Base-by-base conservation (phyloP, 2,113 vertebrate genomes). In the Amia ocellicauda region DNA sequence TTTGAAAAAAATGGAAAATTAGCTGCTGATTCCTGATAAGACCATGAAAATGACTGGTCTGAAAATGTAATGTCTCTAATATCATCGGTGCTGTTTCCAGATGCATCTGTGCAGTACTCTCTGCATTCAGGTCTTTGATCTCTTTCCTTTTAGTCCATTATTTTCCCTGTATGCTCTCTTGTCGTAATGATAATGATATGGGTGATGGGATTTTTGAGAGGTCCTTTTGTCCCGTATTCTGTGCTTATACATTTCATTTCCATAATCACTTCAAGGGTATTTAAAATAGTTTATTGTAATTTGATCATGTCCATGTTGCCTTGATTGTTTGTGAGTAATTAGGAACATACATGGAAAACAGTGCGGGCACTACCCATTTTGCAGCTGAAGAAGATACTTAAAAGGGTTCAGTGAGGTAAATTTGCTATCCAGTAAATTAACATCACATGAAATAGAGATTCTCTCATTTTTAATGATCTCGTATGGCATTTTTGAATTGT, bases 191-290 rank as follows among this genome's bases (percentile, higher is more conserved):
- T 82, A 82, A 82, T 76, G 67, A 78, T 63, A 76, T 80, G 74
- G 80, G 69, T 78, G 70, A 70, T 59, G 47, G 62, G 59, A 71
- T 4, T 60, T 58, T 14, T 42, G 58, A 74, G 72, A 73, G 58
- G 13, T 51, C 63, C 59, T 62, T 78, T 79, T 80, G 74, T 68
- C 75, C 58, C 68, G 22, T 62, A 66, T 74, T 58, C 65, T 60
- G 59, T 78, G 60, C 62, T 65, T 75, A 75, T 58, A 54, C 71
- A 83, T 86, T 73, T 80, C 60, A 82, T 85, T 77, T 81, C 51
- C 75, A 66, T 69, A 31, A 47, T 61, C 60, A 74, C 63, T 56
- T 66, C 59, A 69, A 28, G 31, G 10, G 28, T 58, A 61, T 40
- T 28, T 63, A 16, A 40, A 42, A 41, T 19, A 55, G 57, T 47